Evolutionary conservation across 53 echinoderm and acorn worm genomes (phyloP).

Genomic region (Arbacia lixula): DNA sequence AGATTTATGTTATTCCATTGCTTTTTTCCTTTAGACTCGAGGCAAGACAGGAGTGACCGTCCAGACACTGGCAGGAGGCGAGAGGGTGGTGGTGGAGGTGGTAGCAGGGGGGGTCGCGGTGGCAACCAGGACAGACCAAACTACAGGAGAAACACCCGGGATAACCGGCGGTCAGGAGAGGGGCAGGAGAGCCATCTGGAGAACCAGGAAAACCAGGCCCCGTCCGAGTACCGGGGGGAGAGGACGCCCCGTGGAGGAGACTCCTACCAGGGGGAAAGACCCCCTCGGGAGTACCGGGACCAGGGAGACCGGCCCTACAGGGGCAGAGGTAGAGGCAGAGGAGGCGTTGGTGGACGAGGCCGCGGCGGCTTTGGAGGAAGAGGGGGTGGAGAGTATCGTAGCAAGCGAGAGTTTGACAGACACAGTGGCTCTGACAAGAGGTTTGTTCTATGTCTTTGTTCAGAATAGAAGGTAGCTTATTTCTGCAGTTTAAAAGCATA

Average conservation of each 20-base stretch:
- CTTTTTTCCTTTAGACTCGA: slow-evolving; percentile 62
- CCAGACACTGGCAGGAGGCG: slow-evolving; percentile 45
- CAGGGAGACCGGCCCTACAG: slow-evolving; percentile 77
- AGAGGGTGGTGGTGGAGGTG: slow-evolving; percentile 54
- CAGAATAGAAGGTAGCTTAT: not conserved
- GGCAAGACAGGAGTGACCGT: slow-evolving; percentile 70
- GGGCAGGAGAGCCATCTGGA: slow-evolving; percentile 67
- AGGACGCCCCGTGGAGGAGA: slow-evolving; percentile 55
- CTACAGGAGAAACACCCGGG: slow-evolving; percentile 58
- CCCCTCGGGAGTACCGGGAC: slow-evolving; percentile 57
- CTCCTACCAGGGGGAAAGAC: slow-evolving; percentile 57
- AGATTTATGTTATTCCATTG: not conserved
- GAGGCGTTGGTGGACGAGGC: slow-evolving; percentile 66
- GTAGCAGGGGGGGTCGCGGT: slow-evolving; percentile 67
- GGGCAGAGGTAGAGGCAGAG: slow-evolving; percentile 57
- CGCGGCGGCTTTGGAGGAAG: slow-evolving; percentile 66
- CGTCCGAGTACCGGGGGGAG: slow-evolving; percentile 75
- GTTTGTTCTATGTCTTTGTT: slow-evolving; percentile 61
- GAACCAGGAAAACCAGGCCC: slow-evolving; percentile 94
- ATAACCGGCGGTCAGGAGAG: slow-evolving; percentile 59
- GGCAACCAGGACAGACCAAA: slow-evolving; percentile 69
- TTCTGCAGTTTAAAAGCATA: too few species aligned
- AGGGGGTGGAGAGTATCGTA: slow-evolving; percentile 68
- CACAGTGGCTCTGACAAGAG: slow-evolving; percentile 98
- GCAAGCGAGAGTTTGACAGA: slow-evolving; percentile 94